A percentile compares a stretch with the other conserved stretches of the same genome.
phyloP scores from a whole-genome alignment of 2,113 vertebrate genomes.

The Oryzias javanicus region DNA sequence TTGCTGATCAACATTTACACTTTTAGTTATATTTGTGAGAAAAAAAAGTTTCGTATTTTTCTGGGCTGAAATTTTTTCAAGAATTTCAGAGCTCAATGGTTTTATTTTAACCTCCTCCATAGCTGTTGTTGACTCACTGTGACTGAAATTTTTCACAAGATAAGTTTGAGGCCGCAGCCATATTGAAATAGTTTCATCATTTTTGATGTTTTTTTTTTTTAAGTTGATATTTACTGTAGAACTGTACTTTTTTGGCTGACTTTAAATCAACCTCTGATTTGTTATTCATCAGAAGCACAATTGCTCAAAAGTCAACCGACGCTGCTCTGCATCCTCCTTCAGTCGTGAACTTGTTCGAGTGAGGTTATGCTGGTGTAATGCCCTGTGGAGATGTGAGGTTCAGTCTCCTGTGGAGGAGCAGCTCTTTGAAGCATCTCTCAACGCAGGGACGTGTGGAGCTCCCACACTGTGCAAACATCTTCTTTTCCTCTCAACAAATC shows the following conservation, averaged over 20 bases:
- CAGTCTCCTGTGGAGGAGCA: slow-evolving; percentile 7
- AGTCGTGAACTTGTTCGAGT: neutral
- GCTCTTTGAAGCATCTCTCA: slow-evolving; percentile 27
- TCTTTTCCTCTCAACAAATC: slow-evolving; percentile 6
- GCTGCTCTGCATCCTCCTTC: neutral
- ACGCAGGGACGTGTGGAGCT: neutral
- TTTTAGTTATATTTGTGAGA: neutral
- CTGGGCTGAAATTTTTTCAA: too few relatives aligned
- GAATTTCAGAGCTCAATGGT: too few relatives aligned
- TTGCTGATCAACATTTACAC: too few relatives aligned
- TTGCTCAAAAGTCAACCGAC: neutral
- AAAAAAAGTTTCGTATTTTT: neutral
- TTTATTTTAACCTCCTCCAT: neutral
- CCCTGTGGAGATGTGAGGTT: slow-evolving; percentile 45
- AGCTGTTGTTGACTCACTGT: neutral
- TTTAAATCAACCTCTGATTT: neutral
- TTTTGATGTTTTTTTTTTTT: too few relatives aligned
- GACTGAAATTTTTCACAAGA: too few relatives aligned
- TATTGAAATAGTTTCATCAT: too few relatives aligned
- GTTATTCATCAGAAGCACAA: neutral
- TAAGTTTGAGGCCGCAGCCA: too few relatives aligned
- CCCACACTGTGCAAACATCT: neutral
- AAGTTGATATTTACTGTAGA: too few relatives aligned
- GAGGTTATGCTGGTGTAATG: neutral
- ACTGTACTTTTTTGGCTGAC: neutral